These are phyloP conservation scores for Chunga burmeisteri DNA, from an alignment of 2,113 vertebrate species.

Conservation along the genomic window DNA sequence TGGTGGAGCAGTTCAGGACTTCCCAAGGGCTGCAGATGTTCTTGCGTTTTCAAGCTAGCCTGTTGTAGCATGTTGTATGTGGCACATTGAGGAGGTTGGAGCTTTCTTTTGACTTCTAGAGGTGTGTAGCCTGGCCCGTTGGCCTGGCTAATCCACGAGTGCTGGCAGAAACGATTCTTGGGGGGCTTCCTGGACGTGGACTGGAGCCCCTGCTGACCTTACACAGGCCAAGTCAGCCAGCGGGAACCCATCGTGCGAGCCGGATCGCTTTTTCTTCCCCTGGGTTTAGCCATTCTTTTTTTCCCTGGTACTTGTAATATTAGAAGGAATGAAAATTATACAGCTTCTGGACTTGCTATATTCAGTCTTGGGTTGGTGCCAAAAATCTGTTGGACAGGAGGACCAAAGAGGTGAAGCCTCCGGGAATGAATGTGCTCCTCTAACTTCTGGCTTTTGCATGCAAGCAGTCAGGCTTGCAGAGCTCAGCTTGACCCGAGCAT, in stretches of 20 bases:
- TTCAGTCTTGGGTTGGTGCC: background rate
- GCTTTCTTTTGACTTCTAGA: background rate
- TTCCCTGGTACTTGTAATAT: slow-evolving; percentile 15
- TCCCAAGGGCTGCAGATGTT: background rate
- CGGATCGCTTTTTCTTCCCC: background rate
- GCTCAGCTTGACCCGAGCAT: background rate
- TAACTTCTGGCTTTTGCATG: background rate
- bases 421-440: background rate
- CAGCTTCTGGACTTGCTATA: slow-evolving; percentile 41
- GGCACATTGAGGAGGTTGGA: background rate
- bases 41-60: background rate
- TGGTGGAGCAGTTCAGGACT: background rate
- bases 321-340: slow-evolving; percentile 30
- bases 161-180: background rate
- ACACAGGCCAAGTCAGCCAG: background rate
- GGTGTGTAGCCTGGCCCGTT: background rate
- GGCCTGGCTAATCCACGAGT: accelerated
- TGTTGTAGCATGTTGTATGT: accelerated
- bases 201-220: background rate
- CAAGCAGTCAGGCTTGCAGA: accelerated
- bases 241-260: background rate
- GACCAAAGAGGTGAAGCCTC: background rate
- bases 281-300: background rate
- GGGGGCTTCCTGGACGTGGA: background rate
- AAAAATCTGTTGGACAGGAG: background rate